Base-by-base conservation (phyloP, 1,140 invertebrate genomes). In the Neodiprion pinetum region DNA sequence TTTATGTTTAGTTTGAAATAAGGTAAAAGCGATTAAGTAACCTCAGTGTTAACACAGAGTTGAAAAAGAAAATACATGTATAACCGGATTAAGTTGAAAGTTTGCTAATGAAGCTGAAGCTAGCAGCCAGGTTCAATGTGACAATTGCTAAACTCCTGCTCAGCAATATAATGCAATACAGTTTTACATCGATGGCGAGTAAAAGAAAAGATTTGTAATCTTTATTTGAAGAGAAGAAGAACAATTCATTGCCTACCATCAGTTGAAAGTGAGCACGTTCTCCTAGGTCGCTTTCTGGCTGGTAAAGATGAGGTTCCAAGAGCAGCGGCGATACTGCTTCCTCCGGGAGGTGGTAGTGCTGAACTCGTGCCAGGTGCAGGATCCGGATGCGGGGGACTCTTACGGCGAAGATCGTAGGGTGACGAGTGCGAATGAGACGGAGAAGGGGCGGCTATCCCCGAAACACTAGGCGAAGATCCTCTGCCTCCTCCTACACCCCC, bases 331-430 rank as follows among this genome's bases (percentile, higher is more conserved):
- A 87, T 82, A 72, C 86, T 87, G 72, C 82, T 90, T 65, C 90
- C 91, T 73, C 88, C 85, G 23, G 84, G 86, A 50, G 87, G 86
- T 67, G 87, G 87, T 79, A 88, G 80, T 8, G 87, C 86, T 14
- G 88, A 88, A 79, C 88, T 89, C 10, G 87, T 87, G 50, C 88
- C 86, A 67, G 88, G 86, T n/a, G 88, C 86, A 68, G 88, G 86
- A 74, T 86, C 82, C 7, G 86, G 85, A 82, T 89, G 87, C 40
- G 93, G 93, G 74, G 93, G 93, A 79, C 94, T 95, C 88, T 96
- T 96, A 79, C 95, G 91, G 77, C 95, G 90, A 79, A 96, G 88
- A 85, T 96, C 95, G 83, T 96, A 96, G 0, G 95, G 95, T 72
- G 95, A 94, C 82, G 95, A 94, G 86, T 96, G 95, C 77, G 87